Conservation (phyloP, 1,140 invertebrate species). For the Nephila pilipes region DNA sequence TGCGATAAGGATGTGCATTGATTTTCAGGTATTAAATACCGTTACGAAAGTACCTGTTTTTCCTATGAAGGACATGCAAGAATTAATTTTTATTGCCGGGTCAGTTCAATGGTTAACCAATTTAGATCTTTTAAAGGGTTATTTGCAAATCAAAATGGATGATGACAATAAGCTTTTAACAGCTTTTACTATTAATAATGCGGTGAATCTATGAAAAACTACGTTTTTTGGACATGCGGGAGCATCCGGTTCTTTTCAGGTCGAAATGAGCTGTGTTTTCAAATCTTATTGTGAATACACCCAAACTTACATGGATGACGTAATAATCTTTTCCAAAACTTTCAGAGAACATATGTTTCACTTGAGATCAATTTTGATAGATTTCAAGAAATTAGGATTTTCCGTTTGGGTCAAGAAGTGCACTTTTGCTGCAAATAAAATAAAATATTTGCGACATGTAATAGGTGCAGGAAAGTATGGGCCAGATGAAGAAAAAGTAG, state of each 20-base stretch:
- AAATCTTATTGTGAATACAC: constrained; percentile 73
- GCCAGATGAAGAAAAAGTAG: constrained; percentile 57
- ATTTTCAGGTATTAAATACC: too few species aligned
- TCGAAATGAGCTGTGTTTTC: constrained; percentile 80
- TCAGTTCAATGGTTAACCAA: constrained; percentile 80
- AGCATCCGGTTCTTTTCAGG: constrained; percentile 81
- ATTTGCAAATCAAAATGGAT: constrained; percentile 81
- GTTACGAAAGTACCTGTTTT: constrained; percentile 81
- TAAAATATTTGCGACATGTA: constrained; percentile 76
- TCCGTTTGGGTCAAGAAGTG: constrained; percentile 61
- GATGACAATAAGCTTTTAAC: constrained; percentile 65
- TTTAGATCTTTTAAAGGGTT: constrained; percentile 82
- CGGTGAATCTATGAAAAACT: constrained; percentile 80
- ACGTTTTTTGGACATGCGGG: constrained; percentile 82
- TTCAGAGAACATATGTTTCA: constrained; percentile 75
- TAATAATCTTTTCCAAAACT: constrained; percentile 72
- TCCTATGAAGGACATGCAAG: constrained; percentile 82
- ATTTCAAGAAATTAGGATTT: background rate
- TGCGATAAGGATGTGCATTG: constrained; percentile 81
- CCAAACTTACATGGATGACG: constrained; percentile 80
- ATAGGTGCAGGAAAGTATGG: constrained; percentile 40
- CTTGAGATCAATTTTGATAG: constrained; percentile 43
- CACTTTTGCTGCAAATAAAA: background rate
- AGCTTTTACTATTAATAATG: constrained; percentile 80
- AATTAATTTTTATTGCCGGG: constrained; percentile 73